phyloP scores from a whole-genome alignment of 2,113 vertebrate species.

The Delphinus delphis region DNA sequence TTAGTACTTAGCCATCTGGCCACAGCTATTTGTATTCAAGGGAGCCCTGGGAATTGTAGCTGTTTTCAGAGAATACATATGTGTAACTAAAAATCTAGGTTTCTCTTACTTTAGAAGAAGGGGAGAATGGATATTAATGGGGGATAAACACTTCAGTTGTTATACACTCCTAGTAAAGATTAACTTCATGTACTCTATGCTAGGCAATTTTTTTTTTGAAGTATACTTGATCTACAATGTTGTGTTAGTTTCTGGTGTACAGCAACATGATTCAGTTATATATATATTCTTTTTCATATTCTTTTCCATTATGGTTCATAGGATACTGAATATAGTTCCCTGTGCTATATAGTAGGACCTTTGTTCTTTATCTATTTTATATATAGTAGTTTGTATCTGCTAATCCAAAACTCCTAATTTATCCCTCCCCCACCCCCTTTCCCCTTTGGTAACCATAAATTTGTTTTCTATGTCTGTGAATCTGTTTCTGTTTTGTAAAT shows the following conservation, averaged over 20 bases:
- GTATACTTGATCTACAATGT: neutral
- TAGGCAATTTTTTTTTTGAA: neutral
- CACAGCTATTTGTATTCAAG: neutral
- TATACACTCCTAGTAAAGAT: neutral
- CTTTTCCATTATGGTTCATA: neutral
- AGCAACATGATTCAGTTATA: neutral
- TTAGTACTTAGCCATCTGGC: neutral
- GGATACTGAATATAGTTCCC: neutral
- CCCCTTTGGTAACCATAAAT: neutral
- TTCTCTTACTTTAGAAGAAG: neutral
- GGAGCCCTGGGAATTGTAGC: neutral
- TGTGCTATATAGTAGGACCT: neutral
- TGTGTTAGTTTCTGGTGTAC: neutral
- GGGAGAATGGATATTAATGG: neutral
- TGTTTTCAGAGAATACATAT: neutral
- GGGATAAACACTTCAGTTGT: neutral
- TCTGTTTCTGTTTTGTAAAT: neutral
- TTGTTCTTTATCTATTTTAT: neutral
- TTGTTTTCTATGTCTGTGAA: neutral
- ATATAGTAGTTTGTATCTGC: neutral
- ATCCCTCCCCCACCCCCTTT: neutral
- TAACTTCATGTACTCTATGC: neutral
- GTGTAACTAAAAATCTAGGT: neutral
- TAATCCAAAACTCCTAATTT: neutral
- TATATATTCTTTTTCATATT: neutral